Base-by-base conservation (phyloP, 2,113 vertebrate genomes). In the Megalops atlanticus region DNA sequence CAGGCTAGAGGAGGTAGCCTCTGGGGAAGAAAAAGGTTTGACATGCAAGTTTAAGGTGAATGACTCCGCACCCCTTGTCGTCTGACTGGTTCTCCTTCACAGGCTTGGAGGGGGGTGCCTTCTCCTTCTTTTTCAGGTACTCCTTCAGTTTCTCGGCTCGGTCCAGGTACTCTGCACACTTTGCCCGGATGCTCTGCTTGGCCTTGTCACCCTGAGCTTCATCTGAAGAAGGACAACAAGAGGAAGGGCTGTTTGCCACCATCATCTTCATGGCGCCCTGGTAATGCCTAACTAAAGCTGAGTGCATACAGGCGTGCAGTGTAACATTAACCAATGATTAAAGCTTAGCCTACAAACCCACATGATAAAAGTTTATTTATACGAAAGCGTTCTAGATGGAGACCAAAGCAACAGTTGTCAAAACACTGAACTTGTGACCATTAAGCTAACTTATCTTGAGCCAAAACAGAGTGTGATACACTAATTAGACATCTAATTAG, bases 91-190 rank as follows among this genome's bases (percentile, higher is more conserved):
- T 94, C 85, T 98, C 97, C 90, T 97, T 98, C 70, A 99, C 95
- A 24, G 96, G 97, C 87, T 99, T 99, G 6, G 91, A 84, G 68
- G 94, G 93, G 7, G 92, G 93, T 43, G 91, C 90, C 49, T 95
- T 98, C 82, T 97, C 97, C 84, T 86, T 97, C 85, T 96, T 99
- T 90, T 98, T 97, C 85, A 99, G 91, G 88, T 97, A 95, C 31
- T 97, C 97, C 83, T 99, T 99, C 79, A 99, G 90, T 83, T 97
- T 96, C 90, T 99, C 98, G 47, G 98, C 98, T 92, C 98, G 95
- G 86, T 98, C 97, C 90, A 99, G 89, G 85, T 99, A 99, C 77
- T 99, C 96, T 0, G 90, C 89, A 87, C 98, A 99, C 85, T 99
- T 99, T 1, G 35, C 87, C 85, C 98, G 92, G 86, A 99, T 99